phyloP scores from a whole-genome alignment of 1,140 invertebrate species.

The Lutraria rhynchaena region DNA sequence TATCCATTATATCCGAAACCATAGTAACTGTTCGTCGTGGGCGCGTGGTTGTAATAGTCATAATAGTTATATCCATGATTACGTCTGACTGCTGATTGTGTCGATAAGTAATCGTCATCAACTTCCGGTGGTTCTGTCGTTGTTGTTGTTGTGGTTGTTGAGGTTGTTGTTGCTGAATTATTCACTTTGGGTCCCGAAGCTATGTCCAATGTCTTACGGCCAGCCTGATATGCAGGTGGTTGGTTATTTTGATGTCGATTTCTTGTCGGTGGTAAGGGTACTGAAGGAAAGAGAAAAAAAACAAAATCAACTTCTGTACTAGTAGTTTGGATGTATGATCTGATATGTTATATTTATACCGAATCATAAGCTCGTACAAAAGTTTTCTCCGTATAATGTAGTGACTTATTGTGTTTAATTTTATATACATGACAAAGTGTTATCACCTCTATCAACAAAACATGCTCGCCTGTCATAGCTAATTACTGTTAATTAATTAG shows the following conservation, averaged over 20 bases:
- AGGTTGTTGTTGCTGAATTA: neutral
- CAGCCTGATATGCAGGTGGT: neutral
- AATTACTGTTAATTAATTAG: no score
- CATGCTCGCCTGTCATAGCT: no score
- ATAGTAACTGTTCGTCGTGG: constrained; percentile 14
- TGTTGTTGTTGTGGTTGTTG: constrained; percentile 8
- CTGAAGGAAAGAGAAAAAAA: neutral
- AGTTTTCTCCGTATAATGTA: no score
- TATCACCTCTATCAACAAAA: no score
- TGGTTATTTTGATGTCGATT: constrained; percentile 3
- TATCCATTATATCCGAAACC: constrained; percentile 6
- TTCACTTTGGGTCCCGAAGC: neutral
- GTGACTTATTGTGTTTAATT: no score
- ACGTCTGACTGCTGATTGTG: neutral
- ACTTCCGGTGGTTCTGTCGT: constrained; percentile 15
- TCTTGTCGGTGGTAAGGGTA: constrained; percentile 10
- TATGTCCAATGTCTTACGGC: neutral
- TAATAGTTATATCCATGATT: neutral
- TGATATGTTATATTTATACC: no score
- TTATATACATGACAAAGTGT: no score
- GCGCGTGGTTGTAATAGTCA: constrained; percentile 17
- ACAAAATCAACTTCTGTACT: no score
- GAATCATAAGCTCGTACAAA: no score
- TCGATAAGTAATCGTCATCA: constrained; percentile 2
- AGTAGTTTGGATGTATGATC: no score